Evolutionary conservation across 2,888 invertebrate genomes (phyloP).

Genomic region (Oegoconia quadripuncta): DNA sequence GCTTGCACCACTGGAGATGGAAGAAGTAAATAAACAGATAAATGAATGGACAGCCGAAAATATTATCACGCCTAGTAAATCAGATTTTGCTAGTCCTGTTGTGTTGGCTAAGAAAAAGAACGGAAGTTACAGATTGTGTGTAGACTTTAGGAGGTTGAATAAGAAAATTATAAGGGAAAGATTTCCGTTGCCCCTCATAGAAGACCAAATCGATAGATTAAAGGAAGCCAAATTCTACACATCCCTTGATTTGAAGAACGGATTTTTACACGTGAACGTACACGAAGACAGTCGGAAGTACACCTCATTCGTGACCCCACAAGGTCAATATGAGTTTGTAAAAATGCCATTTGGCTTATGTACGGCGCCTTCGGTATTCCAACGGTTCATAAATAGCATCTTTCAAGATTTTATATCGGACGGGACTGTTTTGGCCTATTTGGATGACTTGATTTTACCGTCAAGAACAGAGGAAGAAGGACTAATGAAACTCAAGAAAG

Average conservation of each 20-base stretch:
- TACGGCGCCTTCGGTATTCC: conserved; percentile 30
- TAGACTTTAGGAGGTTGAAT: conserved; percentile 45
- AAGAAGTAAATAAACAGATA: conserved; percentile 12
- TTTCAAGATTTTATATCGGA: conserved; percentile 18
- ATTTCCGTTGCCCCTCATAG: conserved; percentile 42
- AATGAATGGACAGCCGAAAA: conserved; percentile 5
- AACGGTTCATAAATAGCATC: conserved; percentile 11
- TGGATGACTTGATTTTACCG: conserved; percentile 23
- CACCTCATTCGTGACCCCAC: conserved; percentile 43
- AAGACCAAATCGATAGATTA: too few relatives aligned
- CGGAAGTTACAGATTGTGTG: conserved; percentile 25
- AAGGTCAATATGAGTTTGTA: conserved; percentile 29
- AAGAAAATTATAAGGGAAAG: conserved; percentile 32
- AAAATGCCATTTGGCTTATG: conserved; percentile 48
- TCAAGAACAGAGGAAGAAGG: conserved; percentile 20
- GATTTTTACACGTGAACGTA: conserved; percentile 40
- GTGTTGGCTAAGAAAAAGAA: conserved; percentile 21
- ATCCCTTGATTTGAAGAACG: conserved; percentile 33
- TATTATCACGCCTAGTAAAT: conserved; percentile 15
- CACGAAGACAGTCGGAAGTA: conserved; percentile 31
- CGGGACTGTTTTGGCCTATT: conserved; percentile 18
- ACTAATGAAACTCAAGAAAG: conserved; percentile 14
- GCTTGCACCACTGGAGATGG: conserved; percentile 10
- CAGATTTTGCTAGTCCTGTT: conserved; percentile 22
- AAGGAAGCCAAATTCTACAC: conserved; percentile 15